Conservation (phyloP, 2,113 vertebrate genomes). For the Crocuta crocuta region DNA sequence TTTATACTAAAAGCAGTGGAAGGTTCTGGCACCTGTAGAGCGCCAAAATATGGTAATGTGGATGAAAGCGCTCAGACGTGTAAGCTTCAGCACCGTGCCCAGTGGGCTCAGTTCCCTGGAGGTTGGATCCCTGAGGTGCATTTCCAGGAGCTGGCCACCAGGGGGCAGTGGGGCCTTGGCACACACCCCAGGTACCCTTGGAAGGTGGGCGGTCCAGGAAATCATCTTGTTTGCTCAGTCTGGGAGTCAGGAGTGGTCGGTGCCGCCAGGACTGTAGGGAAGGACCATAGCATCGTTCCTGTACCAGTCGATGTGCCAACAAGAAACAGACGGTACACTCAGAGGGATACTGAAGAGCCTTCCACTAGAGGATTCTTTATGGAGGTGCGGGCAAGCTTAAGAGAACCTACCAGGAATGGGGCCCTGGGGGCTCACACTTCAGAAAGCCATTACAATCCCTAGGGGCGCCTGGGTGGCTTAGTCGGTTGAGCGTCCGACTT, state of each 20-base stretch:
- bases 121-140: neutral
- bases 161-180: slow-evolving; percentile 60
- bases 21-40: slow-evolving; percentile 10
- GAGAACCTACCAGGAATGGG: neutral
- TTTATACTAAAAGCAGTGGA: neutral
- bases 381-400: neutral
- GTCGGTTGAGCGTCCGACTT: no score
- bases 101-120: neutral
- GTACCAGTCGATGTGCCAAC: neutral
- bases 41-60: neutral
- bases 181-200: neutral
- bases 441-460: neutral
- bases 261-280: neutral
- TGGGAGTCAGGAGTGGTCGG: neutral
- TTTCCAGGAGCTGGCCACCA: slow-evolving; percentile 36
- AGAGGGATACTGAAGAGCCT: neutral
- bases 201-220: neutral
- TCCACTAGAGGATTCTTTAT: neutral
- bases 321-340: neutral
- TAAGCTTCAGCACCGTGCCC: neutral
- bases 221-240: neutral
- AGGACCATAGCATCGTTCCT: neutral
- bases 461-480: no score
- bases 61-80: neutral
- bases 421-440: neutral